These are phyloP conservation scores for Drosophila ironensis DNA, from an alignment of 1,140 invertebrate species.

Conservation along the genomic window DNA sequence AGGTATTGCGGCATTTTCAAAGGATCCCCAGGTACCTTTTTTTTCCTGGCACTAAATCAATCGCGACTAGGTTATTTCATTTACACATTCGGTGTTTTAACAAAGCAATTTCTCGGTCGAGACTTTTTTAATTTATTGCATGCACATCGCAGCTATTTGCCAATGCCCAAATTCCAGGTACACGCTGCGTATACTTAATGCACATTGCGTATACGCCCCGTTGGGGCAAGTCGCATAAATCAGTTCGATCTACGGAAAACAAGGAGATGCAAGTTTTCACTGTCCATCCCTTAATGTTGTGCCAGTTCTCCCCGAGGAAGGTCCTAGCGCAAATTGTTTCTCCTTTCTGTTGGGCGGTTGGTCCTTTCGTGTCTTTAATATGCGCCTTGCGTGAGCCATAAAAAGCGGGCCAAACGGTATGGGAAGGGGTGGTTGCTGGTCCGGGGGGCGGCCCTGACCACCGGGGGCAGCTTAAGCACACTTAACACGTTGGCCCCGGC, in stretches of 20 bases:
- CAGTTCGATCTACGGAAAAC: neutral
- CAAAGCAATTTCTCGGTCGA: neutral
- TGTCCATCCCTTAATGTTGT: neutral
- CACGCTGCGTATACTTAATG: neutral
- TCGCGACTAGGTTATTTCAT: too few species aligned
- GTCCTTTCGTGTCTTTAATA: slow-evolving; percentile 54
- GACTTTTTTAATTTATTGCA: neutral
- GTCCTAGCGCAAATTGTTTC: slow-evolving; percentile 31
- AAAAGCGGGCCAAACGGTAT: slow-evolving; percentile 17
- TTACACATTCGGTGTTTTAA: too few species aligned
- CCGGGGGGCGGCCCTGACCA: slow-evolving; percentile 4
- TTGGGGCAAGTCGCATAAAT: neutral
- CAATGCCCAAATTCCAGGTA: too few species aligned
- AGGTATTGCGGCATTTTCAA: too few species aligned
- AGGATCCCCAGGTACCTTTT: too few species aligned
- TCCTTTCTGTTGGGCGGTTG: neutral
- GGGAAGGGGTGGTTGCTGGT: too few species aligned
- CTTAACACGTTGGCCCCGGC: slow-evolving; percentile 59
- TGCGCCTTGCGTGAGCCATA: slow-evolving; percentile 58
- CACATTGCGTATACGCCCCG: slow-evolving; percentile 3
- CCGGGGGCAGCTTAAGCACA: slow-evolving; percentile 50
- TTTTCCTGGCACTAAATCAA: too few species aligned
- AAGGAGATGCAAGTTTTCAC: slow-evolving; percentile 22
- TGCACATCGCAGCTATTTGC: too few species aligned
- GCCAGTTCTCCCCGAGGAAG: neutral